These are phyloP conservation scores for Cephus nigrinus DNA, from an alignment of 2,888 invertebrate species.

Conservation along the genomic window DNA sequence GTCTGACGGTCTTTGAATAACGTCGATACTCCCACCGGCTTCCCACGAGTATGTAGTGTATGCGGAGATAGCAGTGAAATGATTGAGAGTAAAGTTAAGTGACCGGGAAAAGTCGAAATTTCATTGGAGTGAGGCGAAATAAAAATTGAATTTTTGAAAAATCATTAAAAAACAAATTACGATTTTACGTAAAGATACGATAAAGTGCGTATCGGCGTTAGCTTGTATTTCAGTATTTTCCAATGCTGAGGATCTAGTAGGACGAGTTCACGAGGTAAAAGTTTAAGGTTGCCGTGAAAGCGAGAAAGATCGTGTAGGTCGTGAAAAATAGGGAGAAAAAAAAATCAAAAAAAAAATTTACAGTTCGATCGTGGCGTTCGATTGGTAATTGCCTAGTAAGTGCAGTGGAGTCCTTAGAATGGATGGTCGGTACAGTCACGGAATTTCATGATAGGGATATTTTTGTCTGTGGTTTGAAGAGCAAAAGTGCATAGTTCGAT, in stretches of 20 bases:
- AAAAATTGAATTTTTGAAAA: background rate
- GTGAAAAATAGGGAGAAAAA: background rate
- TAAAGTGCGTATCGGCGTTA: background rate
- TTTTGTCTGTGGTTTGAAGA: background rate
- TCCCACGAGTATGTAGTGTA: background rate
- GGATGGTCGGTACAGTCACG: background rate
- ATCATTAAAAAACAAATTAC: background rate
- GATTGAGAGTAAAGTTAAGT: too few relatives aligned
- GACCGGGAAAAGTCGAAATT: too few relatives aligned
- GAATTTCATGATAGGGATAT: background rate
- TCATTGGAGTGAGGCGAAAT: too few relatives aligned
- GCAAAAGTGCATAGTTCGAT: background rate
- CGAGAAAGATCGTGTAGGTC: background rate
- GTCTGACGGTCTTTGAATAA: background rate
- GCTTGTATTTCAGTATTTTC: background rate
- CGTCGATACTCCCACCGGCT: background rate
- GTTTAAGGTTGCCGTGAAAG: background rate
- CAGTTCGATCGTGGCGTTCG: background rate
- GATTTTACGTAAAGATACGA: background rate
- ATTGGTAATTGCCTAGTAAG: background rate
- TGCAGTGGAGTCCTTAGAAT: background rate
- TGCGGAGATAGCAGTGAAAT: background rate
- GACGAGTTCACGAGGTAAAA: background rate
- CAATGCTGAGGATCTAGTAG: background rate
- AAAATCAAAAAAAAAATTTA: background rate